Conservation (phyloP, 2,888 invertebrate species). For the Celastrina argiolus region DNA sequence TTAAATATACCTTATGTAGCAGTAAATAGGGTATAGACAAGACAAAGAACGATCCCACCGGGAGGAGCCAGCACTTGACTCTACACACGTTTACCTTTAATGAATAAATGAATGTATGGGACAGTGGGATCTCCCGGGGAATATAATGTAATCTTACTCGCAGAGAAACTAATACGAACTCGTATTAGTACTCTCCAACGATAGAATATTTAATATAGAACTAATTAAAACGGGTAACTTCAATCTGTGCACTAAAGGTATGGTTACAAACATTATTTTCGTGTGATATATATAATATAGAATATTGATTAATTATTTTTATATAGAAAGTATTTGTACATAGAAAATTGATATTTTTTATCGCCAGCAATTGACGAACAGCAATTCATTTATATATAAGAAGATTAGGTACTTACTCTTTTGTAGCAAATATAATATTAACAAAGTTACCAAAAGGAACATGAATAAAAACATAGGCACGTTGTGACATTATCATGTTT, state of each 20-base stretch:
- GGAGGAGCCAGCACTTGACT: constrained; percentile 27
- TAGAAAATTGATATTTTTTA: too few species aligned
- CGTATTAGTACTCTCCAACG: constrained; percentile 15
- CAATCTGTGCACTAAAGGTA: neutral
- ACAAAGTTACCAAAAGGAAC: neutral
- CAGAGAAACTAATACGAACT: constrained; percentile 25
- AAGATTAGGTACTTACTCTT: too few species aligned
- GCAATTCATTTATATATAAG: too few species aligned
- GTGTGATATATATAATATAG: too few species aligned
- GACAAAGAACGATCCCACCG: constrained; percentile 24
- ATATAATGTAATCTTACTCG: constrained; percentile 42
- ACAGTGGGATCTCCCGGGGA: constrained; percentile 33
- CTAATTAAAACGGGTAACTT: constrained; percentile 11
- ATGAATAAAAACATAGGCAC: neutral
- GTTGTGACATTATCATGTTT: constrained; percentile 14
- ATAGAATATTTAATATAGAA: constrained; percentile 18
- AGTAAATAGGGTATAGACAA: neutral
- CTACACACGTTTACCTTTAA: constrained; percentile 31
- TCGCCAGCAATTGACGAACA: too few species aligned
- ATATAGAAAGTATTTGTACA: too few species aligned
- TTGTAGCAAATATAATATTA: neutral
- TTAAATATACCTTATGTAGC: neutral
- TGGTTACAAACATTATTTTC: neutral
- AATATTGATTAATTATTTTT: too few species aligned
- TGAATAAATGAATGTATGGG: constrained; percentile 35